These are phyloP conservation scores for Brachyrhaphis roseni DNA, from an alignment of 2,797 vertebrate species.

Conservation along the genomic window DNA sequence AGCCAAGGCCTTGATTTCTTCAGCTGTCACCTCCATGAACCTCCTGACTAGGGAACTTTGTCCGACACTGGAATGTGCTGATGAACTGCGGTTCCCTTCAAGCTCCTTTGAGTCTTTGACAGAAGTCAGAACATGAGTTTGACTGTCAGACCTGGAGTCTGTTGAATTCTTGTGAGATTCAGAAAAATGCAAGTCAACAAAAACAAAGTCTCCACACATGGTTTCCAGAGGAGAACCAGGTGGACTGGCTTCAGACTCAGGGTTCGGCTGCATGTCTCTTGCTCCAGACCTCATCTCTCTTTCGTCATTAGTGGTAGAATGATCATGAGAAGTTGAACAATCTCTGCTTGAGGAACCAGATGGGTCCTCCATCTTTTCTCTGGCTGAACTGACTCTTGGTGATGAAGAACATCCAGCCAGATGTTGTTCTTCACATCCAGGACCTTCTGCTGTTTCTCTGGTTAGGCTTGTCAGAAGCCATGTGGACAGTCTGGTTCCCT, in stretches of 20 bases:
- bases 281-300: neutral
- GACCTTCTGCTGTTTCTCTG: neutral
- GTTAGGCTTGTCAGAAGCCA: neutral
- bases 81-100: neutral
- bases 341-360: slow-evolving; percentile 3
- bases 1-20: slow-evolving; percentile 22
- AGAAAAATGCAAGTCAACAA: slow-evolving; percentile 31
- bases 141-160: neutral
- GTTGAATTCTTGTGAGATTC: slow-evolving; percentile 13
- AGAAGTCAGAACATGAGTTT: slow-evolving; percentile 7
- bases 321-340: neutral
- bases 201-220: slow-evolving; percentile 8
- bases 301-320: neutral
- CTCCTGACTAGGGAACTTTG: slow-evolving; percentile 24
- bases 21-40: slow-evolving; percentile 18
- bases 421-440: neutral
- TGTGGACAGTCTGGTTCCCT: neutral
- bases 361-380: neutral
- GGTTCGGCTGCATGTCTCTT: neutral
- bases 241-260: slow-evolving; percentile 8
- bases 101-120: slow-evolving; percentile 15
- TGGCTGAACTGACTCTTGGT: neutral
- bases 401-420: neutral
- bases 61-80: neutral
- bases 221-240: neutral